phyloP scores from a whole-genome alignment of 2,888 invertebrate genomes.

The Syritta pipiens region DNA sequence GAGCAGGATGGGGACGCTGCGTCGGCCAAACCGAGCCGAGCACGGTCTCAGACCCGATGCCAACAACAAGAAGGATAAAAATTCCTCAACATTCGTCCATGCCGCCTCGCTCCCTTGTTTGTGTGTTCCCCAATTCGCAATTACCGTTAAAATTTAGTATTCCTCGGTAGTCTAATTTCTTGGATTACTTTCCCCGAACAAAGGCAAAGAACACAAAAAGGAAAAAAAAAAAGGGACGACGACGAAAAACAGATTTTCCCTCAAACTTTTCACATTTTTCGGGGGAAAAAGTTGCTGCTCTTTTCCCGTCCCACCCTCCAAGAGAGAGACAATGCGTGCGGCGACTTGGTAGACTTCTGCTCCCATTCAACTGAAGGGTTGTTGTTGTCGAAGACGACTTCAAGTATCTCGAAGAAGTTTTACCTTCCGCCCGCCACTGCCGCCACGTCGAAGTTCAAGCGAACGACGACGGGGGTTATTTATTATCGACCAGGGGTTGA shows the following conservation, averaged over 20 bases:
- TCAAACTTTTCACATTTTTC: constrained; percentile 56
- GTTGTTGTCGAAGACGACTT: constrained; percentile 14
- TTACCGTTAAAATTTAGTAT: constrained; percentile 70
- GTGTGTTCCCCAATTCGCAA: constrained; percentile 54
- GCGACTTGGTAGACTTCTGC: constrained; percentile 38
- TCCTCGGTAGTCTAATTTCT: constrained; percentile 67
- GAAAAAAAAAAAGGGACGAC: constrained; percentile 11
- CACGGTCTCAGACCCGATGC: too few relatives aligned
- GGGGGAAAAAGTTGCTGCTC: constrained; percentile 41
- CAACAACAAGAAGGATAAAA: constrained; percentile 50
- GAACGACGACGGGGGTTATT: constrained; percentile 69
- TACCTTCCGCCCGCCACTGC: not conserved
- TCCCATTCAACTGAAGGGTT: constrained; percentile 58
- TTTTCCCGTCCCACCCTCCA: constrained; percentile 16
- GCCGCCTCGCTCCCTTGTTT: constrained; percentile 16
- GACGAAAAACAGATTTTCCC: constrained; percentile 62
- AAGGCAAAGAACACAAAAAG: constrained; percentile 26
- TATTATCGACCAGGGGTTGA: constrained; percentile 70
- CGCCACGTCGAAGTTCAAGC: constrained; percentile 54
- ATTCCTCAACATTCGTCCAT: constrained; percentile 61
- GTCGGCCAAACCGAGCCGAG: too few relatives aligned
- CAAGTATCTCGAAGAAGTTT: constrained; percentile 41
- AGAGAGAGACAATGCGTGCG: constrained; percentile 47
- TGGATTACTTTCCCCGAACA: constrained; percentile 61
- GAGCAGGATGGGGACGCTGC: too few relatives aligned